These are phyloP conservation scores for Bubo bubo DNA, from an alignment of 2,113 vertebrate genomes.

Conservation along the genomic window DNA sequence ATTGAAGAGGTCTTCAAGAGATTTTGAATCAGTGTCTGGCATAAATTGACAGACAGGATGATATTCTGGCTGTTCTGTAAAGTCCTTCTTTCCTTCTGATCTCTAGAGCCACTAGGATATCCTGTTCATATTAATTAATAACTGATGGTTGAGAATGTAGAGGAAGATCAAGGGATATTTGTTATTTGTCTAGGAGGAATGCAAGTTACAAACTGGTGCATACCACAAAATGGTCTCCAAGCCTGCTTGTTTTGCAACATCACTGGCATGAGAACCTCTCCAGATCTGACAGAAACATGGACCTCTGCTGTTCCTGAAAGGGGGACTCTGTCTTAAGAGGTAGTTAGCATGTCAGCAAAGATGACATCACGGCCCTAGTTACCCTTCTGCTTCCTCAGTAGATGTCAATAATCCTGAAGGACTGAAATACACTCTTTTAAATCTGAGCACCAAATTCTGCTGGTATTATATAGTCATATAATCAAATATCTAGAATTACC, in stretches of 20 bases:
- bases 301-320: not conserved
- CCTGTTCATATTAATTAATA: not conserved
- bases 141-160: not conserved
- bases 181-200: not conserved
- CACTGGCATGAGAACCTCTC: not conserved
- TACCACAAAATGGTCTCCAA: not conserved
- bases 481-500: not conserved
- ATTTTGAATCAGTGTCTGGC: not conserved
- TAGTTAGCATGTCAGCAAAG: not conserved
- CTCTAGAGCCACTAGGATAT: not conserved
- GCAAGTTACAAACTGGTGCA: not conserved
- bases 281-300: not conserved
- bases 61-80: not conserved
- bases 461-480: not conserved
- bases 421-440: not conserved
- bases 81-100: not conserved
- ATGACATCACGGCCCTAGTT: not conserved
- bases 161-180: not conserved
- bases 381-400: not conserved
- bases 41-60: accelerated
- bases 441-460: not conserved
- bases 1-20: not conserved
- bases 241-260: not conserved
- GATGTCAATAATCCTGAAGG: not conserved
- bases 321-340: not conserved